phyloP scores from a whole-genome alignment of 2,113 vertebrate genomes.

The rabbit (Oryctolagus cuniculus) region mOryCun1.1 NC_091434.1:20999001-20999500 shows the following conservation, averaged over 20 bases:
- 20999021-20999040: not conserved
- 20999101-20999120: not conserved
- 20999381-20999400: conserved; percentile 91
- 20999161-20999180: not conserved
- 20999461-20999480: not conserved
- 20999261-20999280: too few relatives aligned
- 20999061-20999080: not conserved
- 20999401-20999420: conserved; percentile 87
- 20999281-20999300: not conserved
- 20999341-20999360: conserved; percentile 91
- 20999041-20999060: not conserved
- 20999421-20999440: conserved; percentile 90
- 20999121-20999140: not conserved
- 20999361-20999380: conserved; percentile 91
- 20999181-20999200: not conserved
- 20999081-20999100: not conserved
- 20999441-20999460: conserved; percentile 82
- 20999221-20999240: not conserved
- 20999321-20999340: conserved; percentile 93
- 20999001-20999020: conserved; percentile 89
- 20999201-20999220: not conserved
- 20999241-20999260: too few relatives aligned
- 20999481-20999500: not conserved
- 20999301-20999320: rapidly evolving
- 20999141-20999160: not conserved